A percentile compares a stretch with the other conserved stretches of the same genome.
Conservation (phyloP, 2,113 vertebrate species). For the Catharus bicknelli region DNA sequence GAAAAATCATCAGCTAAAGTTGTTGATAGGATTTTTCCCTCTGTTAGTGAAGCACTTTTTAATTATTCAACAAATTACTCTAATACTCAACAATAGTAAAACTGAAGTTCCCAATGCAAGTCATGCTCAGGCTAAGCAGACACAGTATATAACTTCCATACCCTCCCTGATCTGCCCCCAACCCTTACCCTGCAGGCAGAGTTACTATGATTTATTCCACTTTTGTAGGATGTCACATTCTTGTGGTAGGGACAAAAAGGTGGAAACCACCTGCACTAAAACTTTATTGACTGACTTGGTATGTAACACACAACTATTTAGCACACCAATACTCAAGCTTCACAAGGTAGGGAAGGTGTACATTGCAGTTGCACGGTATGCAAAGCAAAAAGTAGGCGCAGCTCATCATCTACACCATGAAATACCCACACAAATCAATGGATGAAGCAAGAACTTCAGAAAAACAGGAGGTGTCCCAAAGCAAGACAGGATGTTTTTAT, state of each 20-base stretch:
- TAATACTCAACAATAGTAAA: not conserved
- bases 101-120: not conserved
- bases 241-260: not conserved
- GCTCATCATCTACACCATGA: not conserved
- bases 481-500: not conserved
- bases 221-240: rapidly evolving
- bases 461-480: not conserved
- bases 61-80: not conserved
- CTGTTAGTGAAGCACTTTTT: not conserved
- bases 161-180: not conserved
- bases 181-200: not conserved
- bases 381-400: not conserved
- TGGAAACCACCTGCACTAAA: not conserved
- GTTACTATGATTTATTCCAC: not conserved
- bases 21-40: not conserved
- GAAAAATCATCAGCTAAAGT: not conserved
- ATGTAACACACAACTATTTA: not conserved
- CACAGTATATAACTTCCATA: not conserved
- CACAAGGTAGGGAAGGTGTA: not conserved
- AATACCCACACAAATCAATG: not conserved
- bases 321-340: not conserved
- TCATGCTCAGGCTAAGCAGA: not conserved
- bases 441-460: not conserved
- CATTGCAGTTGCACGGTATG: rapidly evolving
- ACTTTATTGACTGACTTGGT: not conserved